Base-by-base conservation (phyloP, 2,888 invertebrate genomes). In the Ditula angustiorana region DNA sequence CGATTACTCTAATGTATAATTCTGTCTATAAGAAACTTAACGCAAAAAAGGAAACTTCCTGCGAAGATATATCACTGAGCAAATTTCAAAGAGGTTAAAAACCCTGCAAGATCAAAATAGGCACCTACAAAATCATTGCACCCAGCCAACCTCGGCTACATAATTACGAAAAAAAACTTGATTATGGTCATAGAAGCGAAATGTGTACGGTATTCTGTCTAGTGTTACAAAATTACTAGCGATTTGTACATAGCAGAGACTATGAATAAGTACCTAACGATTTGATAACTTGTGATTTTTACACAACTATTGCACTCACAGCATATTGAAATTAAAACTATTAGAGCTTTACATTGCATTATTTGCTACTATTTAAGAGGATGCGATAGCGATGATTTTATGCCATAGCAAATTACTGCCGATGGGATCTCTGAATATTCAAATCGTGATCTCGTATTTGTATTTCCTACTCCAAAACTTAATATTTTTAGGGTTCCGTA, bases 161-260 rank as follows among this genome's bases (percentile, higher is more conserved):
- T 55, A 21, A 13, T 33, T 35, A 35, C 47, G 5, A 46, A 11
- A 61, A 55, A 49, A 61, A 55, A 41, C 24, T 8, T 55, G 24
- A 46, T 61, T 37, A 44, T 61, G 13, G 37, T 16, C 8, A 35
- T 11, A 46, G 24, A 16, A 30, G 24, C 35, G 24, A n/a, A 30
- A 33, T 24, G 5, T 3, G 16, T 16, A 33, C 10, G 50, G 28
- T 41, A 59, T 28, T 3, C 19, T 30, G 41, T 46, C 61, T 24
- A 33, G 10, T 16, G 1, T 33, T 19, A 37, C 37, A 41, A 37
- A 37, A 19, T 24, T 19, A 4, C 16, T n/a, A n/a, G 26, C 16
- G 5, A 41, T 41, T 56, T 28, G 10, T 33, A 23, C n/a, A 46
- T 7, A 46, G 23, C n/a, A 24, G 5, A 11, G 44, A 46, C 19